Base-by-base conservation (phyloP, 2,888 invertebrate genomes). In the Cylloceria caligata region DNA sequence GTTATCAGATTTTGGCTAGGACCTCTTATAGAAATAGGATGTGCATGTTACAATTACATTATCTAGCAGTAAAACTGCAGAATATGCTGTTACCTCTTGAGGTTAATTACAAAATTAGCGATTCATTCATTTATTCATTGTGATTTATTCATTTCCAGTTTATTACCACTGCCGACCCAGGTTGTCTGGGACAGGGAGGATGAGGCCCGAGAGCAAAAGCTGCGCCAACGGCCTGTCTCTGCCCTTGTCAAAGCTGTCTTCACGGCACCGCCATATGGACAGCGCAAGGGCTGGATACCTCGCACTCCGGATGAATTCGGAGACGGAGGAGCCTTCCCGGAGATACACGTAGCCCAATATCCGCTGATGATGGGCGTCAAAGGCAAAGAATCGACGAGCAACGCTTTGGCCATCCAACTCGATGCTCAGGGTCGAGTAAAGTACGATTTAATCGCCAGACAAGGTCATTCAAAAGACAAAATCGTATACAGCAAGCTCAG, bases 281-380 rank as follows among this genome's bases (percentile, higher is more conserved):
- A 98, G 90, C 95, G 99, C 86, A 96, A 96, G 93, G 98, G 98
- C 88, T 99, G 98, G 98, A 94, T 98, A 7, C 99, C 99, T 0
- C 94, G 99, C 67, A 95, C 94, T 67, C 95, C 96, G 68, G 97
- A 95, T 88, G 5, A 83, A 84, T 91, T 34, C 87, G 94, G 95
- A 91, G 99, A 99, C 95, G 99, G 99, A 0, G 99, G 99, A 30
- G 98, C 99, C 0, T 99, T 98, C 93, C 99, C 99, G 0, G 99
- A 99, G 94, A 98, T 99, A 84, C 97, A 97, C 89, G 97, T 99
- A 24, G 99, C 99, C 0, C 99, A 99, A 90, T 98, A 98, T 93
- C 99, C 99, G 0, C 93, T 99, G 77, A 96, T 96, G 7, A 97
- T 99, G 97, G 99, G 99, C 0, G 95, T 95, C 13, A 95, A 96